Evolutionary conservation across 2,797 vertebrate species (phyloP), one percentile per base, ranked within the genome.

Genomic region (Sitta carolinensis): DNA sequence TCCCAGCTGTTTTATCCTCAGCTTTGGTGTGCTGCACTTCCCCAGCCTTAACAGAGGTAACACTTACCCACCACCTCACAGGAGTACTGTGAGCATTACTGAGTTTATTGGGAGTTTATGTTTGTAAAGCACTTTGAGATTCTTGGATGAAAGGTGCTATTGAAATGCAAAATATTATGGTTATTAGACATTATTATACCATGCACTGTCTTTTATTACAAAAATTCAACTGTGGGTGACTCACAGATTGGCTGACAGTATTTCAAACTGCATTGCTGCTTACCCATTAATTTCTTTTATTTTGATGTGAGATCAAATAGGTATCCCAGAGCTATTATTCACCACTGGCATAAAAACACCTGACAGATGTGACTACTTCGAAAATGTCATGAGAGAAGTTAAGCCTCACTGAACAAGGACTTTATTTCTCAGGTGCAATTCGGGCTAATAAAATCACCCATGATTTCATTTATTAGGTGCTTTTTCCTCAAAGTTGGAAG

Each of bases 111-210:
- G n/a, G 89, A 96, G 85, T 86, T 96, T 96, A 63, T 96, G 94
- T 97, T 96, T 97, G 96, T 96, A 96, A 97, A 96, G 96, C 95
- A 96, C 95, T 97, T 96, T 93, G 92, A 94, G 96, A 96, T 93
- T 96, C 87, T 70, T 90, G 89, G 91, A 93, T 97, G 94, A 96
- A 96, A 96, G 94, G 92, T 94, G 92, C 85, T 93, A 96, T 96
- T 97, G 95, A 97, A 96, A 97, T 96, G 96, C 92, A 96, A 96
- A 96, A 96, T 95, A 96, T 92, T 96, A 95, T 90, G 91, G 94
- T 95, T 96, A 96, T 96, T 97, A 96, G 92, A 90, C 63, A 67
- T 91, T 94, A 95, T 96, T 95, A 96, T 94, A 94, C 89, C 87
- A 78, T 89, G 92, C 91, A 47, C 84, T 93, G 91, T 57, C 95